These are phyloP conservation scores for Talpa occidentalis DNA, from an alignment of 2,113 vertebrate species.

Conservation along the genomic window DNA sequence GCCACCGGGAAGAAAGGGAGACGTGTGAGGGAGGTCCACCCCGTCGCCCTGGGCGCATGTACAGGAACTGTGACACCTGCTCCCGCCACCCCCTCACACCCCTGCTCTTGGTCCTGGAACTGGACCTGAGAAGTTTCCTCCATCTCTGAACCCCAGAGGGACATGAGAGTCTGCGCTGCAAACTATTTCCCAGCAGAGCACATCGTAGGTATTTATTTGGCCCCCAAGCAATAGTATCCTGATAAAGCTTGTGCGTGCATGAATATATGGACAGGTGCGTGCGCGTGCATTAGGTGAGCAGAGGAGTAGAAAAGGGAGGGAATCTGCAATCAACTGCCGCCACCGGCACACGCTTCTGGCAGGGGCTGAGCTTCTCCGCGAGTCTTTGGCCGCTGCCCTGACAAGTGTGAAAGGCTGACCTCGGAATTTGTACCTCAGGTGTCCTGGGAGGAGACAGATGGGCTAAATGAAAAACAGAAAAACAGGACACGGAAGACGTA, in stretches of 20 bases:
- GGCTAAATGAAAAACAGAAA: not conserved
- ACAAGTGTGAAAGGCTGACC: not conserved
- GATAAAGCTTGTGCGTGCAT: too few relatives aligned
- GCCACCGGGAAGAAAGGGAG: not conserved
- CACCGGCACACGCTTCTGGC: rapidly evolving
- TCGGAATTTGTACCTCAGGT: not conserved
- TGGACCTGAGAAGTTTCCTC: not conserved
- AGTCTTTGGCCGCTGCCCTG: not conserved
- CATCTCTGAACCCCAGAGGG: not conserved
- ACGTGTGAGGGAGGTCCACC: rapidly evolving
- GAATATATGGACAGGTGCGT: too few relatives aligned
- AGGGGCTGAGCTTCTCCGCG: not conserved
- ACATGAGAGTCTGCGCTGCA: rapidly evolving
- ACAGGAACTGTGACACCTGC: rapidly evolving
- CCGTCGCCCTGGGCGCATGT: not conserved
- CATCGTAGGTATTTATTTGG: not conserved
- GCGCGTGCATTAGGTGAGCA: not conserved
- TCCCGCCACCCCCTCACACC: rapidly evolving
- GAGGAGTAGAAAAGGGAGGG: not conserved
- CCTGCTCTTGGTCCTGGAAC: not conserved
- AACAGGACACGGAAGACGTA: not conserved
- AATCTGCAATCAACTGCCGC: not conserved
- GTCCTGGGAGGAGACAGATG: not conserved
- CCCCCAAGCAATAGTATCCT: too few relatives aligned
- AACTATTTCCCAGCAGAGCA: rapidly evolving